Percentiles rank a stretch among this genome's conserved stretches.
These are phyloP conservation scores for Otocyon megalotis DNA, from an alignment of 2,113 vertebrate genomes.

Conservation along the genomic window DNA sequence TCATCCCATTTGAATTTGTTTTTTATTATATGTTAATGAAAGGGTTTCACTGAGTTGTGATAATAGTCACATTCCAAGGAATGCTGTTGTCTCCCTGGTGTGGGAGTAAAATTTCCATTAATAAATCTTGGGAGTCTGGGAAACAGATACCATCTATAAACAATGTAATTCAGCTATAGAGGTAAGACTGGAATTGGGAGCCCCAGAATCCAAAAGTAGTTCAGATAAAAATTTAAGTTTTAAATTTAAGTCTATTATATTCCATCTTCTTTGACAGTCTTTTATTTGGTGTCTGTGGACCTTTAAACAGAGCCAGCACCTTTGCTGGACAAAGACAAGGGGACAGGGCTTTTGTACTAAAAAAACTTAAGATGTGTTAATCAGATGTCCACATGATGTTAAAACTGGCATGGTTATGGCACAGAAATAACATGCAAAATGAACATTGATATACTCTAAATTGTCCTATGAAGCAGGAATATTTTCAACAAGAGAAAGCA, in stretches of 20 bases:
- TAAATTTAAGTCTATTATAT: background rate
- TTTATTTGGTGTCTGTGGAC: background rate
- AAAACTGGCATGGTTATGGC: background rate
- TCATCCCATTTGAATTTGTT: background rate
- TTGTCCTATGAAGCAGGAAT: background rate
- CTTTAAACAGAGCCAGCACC: background rate
- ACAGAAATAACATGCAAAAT: background rate
- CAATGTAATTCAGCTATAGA: constrained; percentile 37
- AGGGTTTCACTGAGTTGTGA: background rate
- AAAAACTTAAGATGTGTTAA: background rate
- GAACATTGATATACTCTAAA: background rate
- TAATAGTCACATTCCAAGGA: background rate
- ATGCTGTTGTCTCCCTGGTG: background rate
- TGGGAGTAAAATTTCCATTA: background rate
- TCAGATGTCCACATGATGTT: constrained; percentile 4
- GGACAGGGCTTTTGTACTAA: background rate
- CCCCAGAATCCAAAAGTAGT: background rate
- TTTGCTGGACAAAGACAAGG: background rate
- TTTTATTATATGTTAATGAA: constrained; percentile 44
- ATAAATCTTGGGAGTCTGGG: background rate
- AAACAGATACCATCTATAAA: constrained; percentile 12
- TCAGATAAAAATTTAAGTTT: background rate
- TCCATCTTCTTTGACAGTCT: background rate
- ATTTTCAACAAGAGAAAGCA: background rate
- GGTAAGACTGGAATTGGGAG: background rate